Evolutionary conservation across 2,888 invertebrate species (phyloP), one percentile per base, ranked within the genome.

Genomic region (Sicus ferrugineus): DNA sequence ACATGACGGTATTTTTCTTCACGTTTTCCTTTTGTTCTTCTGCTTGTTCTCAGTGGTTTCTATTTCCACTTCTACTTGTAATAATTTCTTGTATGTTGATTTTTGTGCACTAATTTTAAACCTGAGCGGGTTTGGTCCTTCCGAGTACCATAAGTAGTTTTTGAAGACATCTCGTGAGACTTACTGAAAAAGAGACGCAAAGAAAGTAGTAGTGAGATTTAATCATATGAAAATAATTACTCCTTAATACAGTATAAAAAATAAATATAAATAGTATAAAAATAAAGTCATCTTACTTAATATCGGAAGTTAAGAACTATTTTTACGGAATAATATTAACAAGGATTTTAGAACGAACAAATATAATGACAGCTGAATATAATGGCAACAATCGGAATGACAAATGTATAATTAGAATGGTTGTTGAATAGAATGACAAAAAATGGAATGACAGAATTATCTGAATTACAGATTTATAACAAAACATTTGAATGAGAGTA

Each of bases 121-220:
- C 88, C 86, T 90, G 89, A 81, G 90, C 89, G 80, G 90, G 88
- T 86, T 91, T 91, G 77, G 90, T 85, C 81, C 92, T 91, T 75
- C 92, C 91, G 76, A 93, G 89, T 74, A 93, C 93, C 85, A 93
- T 86, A 80, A 93, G 87, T 77, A 91, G 80, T 84, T 91, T 92
- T 84, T 93, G 93, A 74, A 92, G 86, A 79, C 88, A 86, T 77
- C 86, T 86, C 30, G 92, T 93, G 72, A 87, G 79, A 77, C 81
- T 87, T 86, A 88, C 91, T 90, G 87, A 3, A 54, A 65, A 54
- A 6, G 38, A 34, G 14, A 26, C 46, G 34, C 23, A 68, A 52
- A 67, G 64, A 65, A 34, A 19, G 67, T 31, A 42, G 31, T 63
- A 48, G 23, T 23, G 23, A 52, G 21, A 52, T 34, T 5, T 34